These are phyloP conservation scores for Hedya salicella DNA, from an alignment of 2,888 invertebrate genomes.

Conservation along the genomic window DNA sequence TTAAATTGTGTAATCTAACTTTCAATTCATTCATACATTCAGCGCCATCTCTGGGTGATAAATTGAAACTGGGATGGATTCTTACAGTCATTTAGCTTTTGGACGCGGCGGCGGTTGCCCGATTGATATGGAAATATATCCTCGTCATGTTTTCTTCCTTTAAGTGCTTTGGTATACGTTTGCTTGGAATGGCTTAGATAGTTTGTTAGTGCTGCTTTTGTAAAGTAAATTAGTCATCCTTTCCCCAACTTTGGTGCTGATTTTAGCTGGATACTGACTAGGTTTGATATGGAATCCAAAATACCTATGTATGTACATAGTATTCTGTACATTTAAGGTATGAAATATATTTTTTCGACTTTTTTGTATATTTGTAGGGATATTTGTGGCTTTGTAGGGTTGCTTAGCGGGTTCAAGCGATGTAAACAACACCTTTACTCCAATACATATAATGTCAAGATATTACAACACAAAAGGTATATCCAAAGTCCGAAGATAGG, in stretches of 20 bases:
- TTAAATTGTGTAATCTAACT: conserved; percentile 86
- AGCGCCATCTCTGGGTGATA: conserved; percentile 83
- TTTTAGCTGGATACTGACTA: too few relatives aligned
- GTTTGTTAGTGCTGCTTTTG: conserved; percentile 22
- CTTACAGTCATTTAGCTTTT: conserved; percentile 74
- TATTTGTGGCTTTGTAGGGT: too few relatives aligned
- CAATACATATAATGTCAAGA: too few relatives aligned
- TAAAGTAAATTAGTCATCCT: conserved; percentile 5
- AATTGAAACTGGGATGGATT: conserved; percentile 81
- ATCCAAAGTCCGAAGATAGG: too few relatives aligned
- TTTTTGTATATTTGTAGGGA: too few relatives aligned
- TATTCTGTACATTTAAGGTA: too few relatives aligned
- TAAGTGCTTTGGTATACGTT: conserved; percentile 46
- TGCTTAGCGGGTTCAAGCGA: too few relatives aligned
- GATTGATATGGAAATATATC: conserved; percentile 63
- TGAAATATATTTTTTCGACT: too few relatives aligned
- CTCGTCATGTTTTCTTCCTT: conserved; percentile 50
- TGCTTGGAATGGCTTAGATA: conserved; percentile 4
- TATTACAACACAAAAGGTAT: too few relatives aligned
- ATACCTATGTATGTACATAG: too few relatives aligned
- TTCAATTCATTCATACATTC: conserved; percentile 85
- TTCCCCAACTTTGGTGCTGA: not conserved
- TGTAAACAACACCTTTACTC: too few relatives aligned
- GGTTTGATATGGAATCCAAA: too few relatives aligned
- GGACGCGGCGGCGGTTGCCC: conserved; percentile 52